These are phyloP conservation scores for Teleogryllus occipitalis DNA, from an alignment of 1,140 invertebrate genomes.

Conservation along the genomic window DNA sequence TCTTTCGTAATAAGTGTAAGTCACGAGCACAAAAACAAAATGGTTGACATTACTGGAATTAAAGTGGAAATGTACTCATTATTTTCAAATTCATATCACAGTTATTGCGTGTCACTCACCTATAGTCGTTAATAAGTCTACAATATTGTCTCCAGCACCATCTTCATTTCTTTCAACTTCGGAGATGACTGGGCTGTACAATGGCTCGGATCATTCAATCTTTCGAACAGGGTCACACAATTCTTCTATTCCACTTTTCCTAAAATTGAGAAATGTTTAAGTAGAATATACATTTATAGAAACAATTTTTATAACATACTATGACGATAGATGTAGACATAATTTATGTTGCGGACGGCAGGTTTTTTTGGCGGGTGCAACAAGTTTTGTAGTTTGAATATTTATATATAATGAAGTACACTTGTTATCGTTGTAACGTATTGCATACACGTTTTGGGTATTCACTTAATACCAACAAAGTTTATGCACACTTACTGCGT, in stretches of 20 bases:
- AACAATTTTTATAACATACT: no score
- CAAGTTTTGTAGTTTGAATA: no score
- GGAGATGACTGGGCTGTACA: neutral
- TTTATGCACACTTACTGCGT: no score
- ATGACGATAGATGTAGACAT: no score
- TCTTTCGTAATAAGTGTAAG: neutral
- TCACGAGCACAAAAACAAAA: neutral
- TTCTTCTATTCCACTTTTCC: slow-evolving; percentile 26
- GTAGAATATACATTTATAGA: no score
- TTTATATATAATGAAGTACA: no score
- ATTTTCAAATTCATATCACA: slow-evolving; percentile 18
- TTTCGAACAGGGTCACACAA: slow-evolving; percentile 22
- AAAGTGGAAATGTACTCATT: no score
- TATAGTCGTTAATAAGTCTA: slow-evolving; percentile 22
- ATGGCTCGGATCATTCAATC: slow-evolving; percentile 20
- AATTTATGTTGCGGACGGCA: no score
- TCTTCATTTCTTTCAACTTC: neutral
- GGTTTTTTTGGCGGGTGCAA: no score
- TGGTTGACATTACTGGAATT: neutral
- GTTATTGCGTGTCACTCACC: slow-evolving; percentile 18
- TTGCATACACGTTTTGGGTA: no score
- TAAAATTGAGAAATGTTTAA: slow-evolving; percentile 10
- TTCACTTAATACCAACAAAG: no score
- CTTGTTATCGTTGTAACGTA: no score
- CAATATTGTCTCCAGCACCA: slow-evolving; percentile 20